phyloP scores from a whole-genome alignment of 2,797 vertebrate genomes.

The Merluccius polli region DNA sequence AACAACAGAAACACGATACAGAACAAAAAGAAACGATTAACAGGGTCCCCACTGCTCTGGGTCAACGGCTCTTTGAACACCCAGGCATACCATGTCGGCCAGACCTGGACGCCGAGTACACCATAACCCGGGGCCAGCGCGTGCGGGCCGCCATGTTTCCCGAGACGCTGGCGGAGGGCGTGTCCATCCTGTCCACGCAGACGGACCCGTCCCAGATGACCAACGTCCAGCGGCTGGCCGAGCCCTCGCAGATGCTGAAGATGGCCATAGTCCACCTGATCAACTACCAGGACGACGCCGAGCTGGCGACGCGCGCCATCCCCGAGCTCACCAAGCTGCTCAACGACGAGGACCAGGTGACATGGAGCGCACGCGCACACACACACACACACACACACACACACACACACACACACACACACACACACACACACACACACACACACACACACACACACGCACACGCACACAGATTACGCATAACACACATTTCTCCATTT shows the following conservation, averaged over 20 bases:
- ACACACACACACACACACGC: too few species aligned
- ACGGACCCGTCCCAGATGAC: conserved; percentile 85
- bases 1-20: too few species aligned
- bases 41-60: too few species aligned
- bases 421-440: too few species aligned
- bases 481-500: too few species aligned
- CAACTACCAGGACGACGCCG: conserved; percentile 98
- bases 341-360: conserved; percentile 93
- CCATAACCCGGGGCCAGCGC: conserved; percentile 84
- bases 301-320: conserved; percentile 90
- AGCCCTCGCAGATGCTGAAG: conserved; percentile 96
- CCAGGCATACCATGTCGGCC: not conserved
- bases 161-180: conserved; percentile 78
- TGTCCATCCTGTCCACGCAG: conserved; percentile 82
- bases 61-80: not conserved
- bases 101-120: conserved; percentile 80
- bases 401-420: too few species aligned
- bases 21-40: too few species aligned
- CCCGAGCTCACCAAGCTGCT: conserved; percentile 98
- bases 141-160: conserved; percentile 94
- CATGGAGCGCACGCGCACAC: too few species aligned
- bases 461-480: too few species aligned
- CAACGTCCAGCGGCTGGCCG: conserved; percentile 92
- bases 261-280: conserved; percentile 94
- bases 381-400: not conserved